Evolutionary conservation across 2,888 invertebrate genomes (phyloP).

Genomic region (Ormyrus rosae): DNA sequence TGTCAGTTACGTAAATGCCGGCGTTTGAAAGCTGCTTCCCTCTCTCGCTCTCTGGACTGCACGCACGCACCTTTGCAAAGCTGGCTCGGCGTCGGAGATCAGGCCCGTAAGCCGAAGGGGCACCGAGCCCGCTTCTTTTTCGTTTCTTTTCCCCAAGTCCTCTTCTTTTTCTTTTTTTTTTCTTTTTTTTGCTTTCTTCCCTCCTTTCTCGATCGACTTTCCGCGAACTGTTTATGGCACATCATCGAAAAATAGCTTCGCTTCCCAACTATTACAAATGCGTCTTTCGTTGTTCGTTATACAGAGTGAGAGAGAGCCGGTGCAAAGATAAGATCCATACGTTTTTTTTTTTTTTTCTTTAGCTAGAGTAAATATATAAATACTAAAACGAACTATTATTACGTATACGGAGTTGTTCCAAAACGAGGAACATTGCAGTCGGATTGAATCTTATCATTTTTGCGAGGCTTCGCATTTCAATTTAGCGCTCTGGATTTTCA

Average conservation of each 20-base stretch:
- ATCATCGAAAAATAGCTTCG: neutral
- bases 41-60: conserved; percentile 8
- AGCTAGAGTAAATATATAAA: no score
- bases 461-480: conserved; percentile 15
- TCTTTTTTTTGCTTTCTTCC: neutral
- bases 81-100: conserved; percentile 47
- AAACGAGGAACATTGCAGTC: neutral
- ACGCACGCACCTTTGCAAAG: neutral
- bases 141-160: neutral
- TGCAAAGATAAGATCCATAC: no score
- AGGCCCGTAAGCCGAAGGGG: conserved; percentile 51
- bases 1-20: conserved; percentile 50
- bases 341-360: neutral
- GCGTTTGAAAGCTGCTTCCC: neutral
- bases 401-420: conserved; percentile 1
- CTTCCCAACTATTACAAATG: neutral
- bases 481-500: conserved; percentile 21
- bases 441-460: conserved; percentile 21
- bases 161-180: neutral
- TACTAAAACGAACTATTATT: neutral
- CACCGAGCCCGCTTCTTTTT: conserved; percentile 33
- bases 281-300: no score
- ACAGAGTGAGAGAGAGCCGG: no score
- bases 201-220: neutral
- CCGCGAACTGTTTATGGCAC: neutral